Conservation (phyloP, 1,140 invertebrate species). For the Trichonephila clavata region DNA sequence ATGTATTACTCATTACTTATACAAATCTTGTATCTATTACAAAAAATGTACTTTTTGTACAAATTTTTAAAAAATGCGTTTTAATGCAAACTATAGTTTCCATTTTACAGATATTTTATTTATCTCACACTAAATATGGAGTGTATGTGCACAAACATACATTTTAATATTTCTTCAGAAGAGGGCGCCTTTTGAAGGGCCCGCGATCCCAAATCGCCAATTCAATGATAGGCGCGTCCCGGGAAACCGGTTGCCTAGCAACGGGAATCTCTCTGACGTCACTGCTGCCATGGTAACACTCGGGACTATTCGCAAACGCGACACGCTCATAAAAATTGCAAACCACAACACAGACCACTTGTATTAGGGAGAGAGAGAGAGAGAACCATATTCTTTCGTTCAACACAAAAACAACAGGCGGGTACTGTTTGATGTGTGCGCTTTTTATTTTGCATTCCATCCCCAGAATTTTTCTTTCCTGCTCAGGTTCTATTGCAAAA, state of each 20-base stretch:
- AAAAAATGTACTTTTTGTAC: too few relatives aligned
- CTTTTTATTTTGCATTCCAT: not conserved
- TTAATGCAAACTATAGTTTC: too few relatives aligned
- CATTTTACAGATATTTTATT: too few relatives aligned
- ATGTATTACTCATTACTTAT: too few relatives aligned
- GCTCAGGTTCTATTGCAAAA: not conserved
- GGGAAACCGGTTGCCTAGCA: slow-evolving; percentile 57
- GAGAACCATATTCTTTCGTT: not conserved
- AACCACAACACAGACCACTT: slow-evolving; percentile 35
- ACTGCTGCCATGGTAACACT: slow-evolving; percentile 44
- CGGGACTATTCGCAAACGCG: slow-evolving; percentile 46
- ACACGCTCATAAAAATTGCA: slow-evolving; percentile 72
- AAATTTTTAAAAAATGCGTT: too few relatives aligned
- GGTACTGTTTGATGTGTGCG: slow-evolving; percentile 16
- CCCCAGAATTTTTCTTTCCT: not conserved
- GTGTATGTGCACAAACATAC: not conserved
- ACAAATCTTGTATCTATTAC: too few relatives aligned
- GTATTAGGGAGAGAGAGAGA: not conserved
- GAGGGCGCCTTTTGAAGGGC: slow-evolving; percentile 10
- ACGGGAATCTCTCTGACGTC: slow-evolving; percentile 68
- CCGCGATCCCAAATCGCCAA: not conserved
- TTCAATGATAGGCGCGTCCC: slow-evolving; percentile 46
- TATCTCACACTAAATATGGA: too few relatives aligned
- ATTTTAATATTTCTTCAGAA: not conserved
- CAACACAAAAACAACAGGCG: slow-evolving; percentile 28